phyloP scores from a whole-genome alignment of 2,888 invertebrate genomes.

The Andrena marginata region DNA sequence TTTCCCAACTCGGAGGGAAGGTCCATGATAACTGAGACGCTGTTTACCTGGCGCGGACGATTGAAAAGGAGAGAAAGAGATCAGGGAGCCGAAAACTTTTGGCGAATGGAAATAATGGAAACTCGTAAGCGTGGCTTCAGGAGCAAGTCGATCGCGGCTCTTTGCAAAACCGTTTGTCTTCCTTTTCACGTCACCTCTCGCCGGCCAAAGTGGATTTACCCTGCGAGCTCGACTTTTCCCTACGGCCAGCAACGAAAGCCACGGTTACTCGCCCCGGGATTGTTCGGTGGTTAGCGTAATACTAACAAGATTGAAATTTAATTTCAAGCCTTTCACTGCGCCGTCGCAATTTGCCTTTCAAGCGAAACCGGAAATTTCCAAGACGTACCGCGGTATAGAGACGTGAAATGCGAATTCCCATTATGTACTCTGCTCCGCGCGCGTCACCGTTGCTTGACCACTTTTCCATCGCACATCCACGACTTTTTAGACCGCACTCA shows the following conservation, averaged over 20 bases:
- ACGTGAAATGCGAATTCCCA: constrained; percentile 27
- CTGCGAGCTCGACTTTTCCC: constrained; percentile 46
- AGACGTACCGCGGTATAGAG: constrained; percentile 27
- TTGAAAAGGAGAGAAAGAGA: neutral
- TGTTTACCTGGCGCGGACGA: constrained; percentile 16
- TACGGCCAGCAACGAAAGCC: constrained; percentile 53
- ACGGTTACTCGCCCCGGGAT: constrained; percentile 40
- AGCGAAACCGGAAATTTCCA: constrained; percentile 24
- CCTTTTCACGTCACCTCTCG: constrained; percentile 34
- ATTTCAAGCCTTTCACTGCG: constrained; percentile 55
- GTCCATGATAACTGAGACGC: neutral
- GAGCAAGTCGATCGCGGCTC: constrained; percentile 26
- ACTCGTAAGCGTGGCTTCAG: constrained; percentile 53
- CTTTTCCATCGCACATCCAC: neutral
- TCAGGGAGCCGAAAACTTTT: constrained; percentile 17
- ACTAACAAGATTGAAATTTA: constrained; percentile 64
- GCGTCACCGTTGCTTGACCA: neutral
- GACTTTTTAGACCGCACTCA: neutral
- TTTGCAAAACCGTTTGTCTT: constrained; percentile 58
- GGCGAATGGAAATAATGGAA: constrained; percentile 56
- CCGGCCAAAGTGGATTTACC: constrained; percentile 54
- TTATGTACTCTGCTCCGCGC: neutral
- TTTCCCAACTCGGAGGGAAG: neutral
- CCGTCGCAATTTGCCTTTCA: constrained; percentile 44
- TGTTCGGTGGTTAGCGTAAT: constrained; percentile 61